Evolutionary conservation across 2,797 vertebrate species (phyloP).

Genomic region (Anisognathus igniventris): DNA sequence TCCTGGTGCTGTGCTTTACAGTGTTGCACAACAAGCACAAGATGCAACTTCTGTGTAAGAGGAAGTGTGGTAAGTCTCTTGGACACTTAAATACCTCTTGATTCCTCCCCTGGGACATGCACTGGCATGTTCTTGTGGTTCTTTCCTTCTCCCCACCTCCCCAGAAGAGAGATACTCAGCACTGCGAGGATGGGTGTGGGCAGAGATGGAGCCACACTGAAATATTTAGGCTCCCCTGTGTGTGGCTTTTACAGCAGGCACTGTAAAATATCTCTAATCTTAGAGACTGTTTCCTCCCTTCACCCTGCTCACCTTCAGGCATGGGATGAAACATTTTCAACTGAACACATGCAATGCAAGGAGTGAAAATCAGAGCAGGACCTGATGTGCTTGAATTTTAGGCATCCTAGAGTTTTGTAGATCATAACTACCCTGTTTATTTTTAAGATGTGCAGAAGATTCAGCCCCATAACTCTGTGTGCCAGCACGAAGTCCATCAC

Average conservation of each 20-base stretch:
- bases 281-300: not conserved
- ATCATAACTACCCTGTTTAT: not conserved
- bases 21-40: not conserved
- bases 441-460: not conserved
- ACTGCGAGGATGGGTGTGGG: not conserved
- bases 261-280: not conserved
- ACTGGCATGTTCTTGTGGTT: not conserved
- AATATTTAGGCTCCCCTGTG: not conserved
- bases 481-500: not conserved
- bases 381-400: not conserved
- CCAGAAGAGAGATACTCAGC: not conserved
- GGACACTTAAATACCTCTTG: not conserved
- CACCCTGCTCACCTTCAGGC: not conserved
- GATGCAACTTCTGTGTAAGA: not conserved
- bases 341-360: not conserved
- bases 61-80: not conserved
- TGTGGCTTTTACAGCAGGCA: not conserved
- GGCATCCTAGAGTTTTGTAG: not conserved
- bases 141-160: not conserved
- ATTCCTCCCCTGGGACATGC: not conserved
- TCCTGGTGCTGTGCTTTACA: not conserved
- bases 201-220: not conserved
- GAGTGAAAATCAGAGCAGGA: not conserved
- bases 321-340: not conserved
- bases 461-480: not conserved